phyloP scores from a whole-genome alignment of 2,113 vertebrate species.

The Pipra filicauda region DNA sequence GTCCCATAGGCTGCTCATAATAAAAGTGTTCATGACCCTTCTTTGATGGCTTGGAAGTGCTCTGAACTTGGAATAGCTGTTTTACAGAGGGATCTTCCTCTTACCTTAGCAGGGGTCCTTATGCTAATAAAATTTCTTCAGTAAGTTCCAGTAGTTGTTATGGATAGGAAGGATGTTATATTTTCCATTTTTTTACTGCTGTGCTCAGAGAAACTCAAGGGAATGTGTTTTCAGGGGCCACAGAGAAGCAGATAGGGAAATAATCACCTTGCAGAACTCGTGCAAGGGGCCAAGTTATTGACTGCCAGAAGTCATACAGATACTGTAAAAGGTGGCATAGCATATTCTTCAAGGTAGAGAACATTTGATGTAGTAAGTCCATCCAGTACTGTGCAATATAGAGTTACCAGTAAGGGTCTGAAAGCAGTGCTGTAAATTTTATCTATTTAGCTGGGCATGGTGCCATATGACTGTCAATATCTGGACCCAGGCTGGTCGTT shows the following conservation, averaged over 20 bases:
- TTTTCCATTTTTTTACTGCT: not conserved
- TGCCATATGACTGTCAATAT: not conserved
- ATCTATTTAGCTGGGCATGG: not conserved
- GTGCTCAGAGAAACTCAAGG: not conserved
- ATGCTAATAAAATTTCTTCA: not conserved
- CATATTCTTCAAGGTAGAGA: not conserved
- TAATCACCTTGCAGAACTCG: not conserved
- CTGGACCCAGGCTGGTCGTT: not conserved
- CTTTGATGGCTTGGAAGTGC: not conserved
- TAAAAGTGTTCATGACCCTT: not conserved
- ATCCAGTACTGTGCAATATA: not conserved
- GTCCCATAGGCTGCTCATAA: not conserved
- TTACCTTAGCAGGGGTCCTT: not conserved
- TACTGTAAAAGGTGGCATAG: not conserved
- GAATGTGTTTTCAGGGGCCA: not conserved
- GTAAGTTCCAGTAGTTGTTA: not conserved
- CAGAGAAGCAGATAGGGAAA: not conserved
- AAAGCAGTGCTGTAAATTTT: not conserved
- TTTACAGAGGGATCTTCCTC: not conserved
- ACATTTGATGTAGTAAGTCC: not conserved
- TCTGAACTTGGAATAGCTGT: not conserved
- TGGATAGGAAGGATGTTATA: not conserved
- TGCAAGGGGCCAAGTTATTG: not conserved
- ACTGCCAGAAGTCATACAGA: not conserved
- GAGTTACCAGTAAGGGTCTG: not conserved